phyloP scores from a whole-genome alignment of 2,797 vertebrate genomes.

The Esox masquinongy region DNA sequence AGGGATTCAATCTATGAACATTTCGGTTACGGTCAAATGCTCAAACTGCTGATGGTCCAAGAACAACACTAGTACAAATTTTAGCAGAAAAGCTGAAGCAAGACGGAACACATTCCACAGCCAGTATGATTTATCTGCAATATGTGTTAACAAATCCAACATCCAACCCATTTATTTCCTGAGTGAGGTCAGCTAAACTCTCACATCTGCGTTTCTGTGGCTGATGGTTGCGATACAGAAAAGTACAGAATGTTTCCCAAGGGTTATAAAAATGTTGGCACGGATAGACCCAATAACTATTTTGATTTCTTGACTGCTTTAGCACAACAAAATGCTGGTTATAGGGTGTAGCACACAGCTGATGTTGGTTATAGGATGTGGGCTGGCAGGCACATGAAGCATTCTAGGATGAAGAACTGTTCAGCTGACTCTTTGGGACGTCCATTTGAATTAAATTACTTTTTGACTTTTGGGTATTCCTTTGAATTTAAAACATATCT shows the following conservation, averaged over 20 bases:
- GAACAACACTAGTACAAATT: slow-evolving; percentile 3
- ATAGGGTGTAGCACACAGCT: no score
- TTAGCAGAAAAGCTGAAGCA: background rate
- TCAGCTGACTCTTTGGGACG: background rate
- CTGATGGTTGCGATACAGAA: slow-evolving; percentile 12
- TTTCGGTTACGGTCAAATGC: no score
- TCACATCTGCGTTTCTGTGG: slow-evolving; percentile 31
- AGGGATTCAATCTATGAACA: no score
- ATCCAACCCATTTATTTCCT: slow-evolving; percentile 36
- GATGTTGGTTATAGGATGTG: slow-evolving; percentile 1
- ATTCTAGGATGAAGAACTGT: slow-evolving; percentile 5
- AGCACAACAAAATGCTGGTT: background rate
- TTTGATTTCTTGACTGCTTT: background rate
- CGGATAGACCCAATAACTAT: background rate
- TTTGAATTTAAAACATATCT: no score
- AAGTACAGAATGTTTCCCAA: slow-evolving; percentile 7
- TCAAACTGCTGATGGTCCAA: no score
- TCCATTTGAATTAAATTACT: no score
- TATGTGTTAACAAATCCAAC: slow-evolving; percentile 40
- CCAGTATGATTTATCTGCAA: slow-evolving; percentile 34
- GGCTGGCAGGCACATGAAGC: slow-evolving; percentile 7
- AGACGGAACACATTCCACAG: slow-evolving; percentile 26
- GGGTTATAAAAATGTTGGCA: background rate
- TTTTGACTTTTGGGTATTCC: no score
- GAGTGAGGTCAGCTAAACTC: slow-evolving; percentile 23